These are phyloP conservation scores for Osedax frankpressi DNA, from an alignment of 2,888 invertebrate genomes.

Conservation along the genomic window DNA sequence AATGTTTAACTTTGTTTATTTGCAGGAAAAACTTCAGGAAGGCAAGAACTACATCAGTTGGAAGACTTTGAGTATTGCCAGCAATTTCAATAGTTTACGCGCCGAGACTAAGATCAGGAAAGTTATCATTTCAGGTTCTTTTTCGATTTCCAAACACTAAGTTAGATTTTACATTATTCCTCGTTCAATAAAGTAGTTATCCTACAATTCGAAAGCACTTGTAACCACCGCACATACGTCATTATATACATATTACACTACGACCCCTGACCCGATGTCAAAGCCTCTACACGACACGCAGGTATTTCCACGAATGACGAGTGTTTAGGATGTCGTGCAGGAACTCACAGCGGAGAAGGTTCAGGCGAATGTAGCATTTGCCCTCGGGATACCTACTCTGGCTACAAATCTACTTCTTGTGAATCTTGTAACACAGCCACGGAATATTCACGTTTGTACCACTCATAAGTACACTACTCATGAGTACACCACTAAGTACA, in stretches of 20 bases:
- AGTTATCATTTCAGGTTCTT: background rate
- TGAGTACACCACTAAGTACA: too few species aligned
- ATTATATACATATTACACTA: too few species aligned
- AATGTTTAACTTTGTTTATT: background rate
- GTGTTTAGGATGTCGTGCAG: constrained; percentile 48
- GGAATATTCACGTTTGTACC: too few species aligned
- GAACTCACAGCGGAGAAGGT: constrained; percentile 47
- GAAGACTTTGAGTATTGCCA: constrained; percentile 43
- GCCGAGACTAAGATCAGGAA: constrained; percentile 24
- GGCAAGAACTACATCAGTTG: constrained; percentile 52
- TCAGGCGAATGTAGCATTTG: constrained; percentile 46
- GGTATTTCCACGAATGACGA: constrained; percentile 38
- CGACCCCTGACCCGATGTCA: too few species aligned
- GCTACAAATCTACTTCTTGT: too few species aligned
- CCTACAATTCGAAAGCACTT: too few species aligned
- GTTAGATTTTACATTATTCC: background rate
- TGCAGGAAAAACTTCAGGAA: constrained; percentile 44
- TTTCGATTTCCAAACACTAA: background rate
- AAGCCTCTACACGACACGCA: too few species aligned
- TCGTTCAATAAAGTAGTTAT: background rate
- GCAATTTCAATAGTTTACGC: constrained; percentile 28
- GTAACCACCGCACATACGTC: too few species aligned
- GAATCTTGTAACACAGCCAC: too few species aligned
- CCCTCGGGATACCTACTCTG: constrained; percentile 47
- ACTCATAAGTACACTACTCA: too few species aligned